A percentile compares a stretch with the other conserved stretches of the same genome.
phyloP scores from a whole-genome alignment of 2,797 vertebrate species.

The Melanitta fusca region DNA sequence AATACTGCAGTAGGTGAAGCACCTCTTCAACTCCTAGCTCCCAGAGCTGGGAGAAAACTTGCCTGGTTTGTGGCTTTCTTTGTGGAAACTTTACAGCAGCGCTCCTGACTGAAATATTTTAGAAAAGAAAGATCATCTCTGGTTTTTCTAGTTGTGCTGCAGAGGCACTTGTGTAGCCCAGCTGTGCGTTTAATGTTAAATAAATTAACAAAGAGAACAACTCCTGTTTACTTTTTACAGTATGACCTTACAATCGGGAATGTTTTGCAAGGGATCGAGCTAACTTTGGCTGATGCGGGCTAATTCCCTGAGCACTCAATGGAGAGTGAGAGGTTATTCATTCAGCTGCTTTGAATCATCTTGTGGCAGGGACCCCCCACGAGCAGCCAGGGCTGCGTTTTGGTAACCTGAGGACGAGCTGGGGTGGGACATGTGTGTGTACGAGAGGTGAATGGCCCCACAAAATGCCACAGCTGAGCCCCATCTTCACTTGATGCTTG shows the following conservation, averaged over 20 bases:
- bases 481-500: background rate
- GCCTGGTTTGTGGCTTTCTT: background rate
- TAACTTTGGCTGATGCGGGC: background rate
- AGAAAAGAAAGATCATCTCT: background rate
- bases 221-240: constrained; percentile 38
- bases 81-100: accelerated
- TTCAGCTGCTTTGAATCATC: constrained; percentile 59
- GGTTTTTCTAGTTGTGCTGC: background rate
- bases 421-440: background rate
- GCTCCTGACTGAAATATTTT: background rate
- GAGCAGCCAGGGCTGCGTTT: background rate
- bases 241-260: background rate
- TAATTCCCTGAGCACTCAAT: background rate
- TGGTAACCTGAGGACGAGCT: constrained; percentile 7
- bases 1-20: background rate
- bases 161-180: background rate
- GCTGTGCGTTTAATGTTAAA: background rate
- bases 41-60: background rate
- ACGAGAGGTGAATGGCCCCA: background rate
- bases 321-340: background rate
- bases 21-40: background rate
- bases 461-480: background rate
- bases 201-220: background rate
- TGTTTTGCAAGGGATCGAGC: background rate
- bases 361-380: background rate